Evolutionary conservation across 2,113 vertebrate species (phyloP).

Genomic region (Pomatostomus ruficeps): DNA sequence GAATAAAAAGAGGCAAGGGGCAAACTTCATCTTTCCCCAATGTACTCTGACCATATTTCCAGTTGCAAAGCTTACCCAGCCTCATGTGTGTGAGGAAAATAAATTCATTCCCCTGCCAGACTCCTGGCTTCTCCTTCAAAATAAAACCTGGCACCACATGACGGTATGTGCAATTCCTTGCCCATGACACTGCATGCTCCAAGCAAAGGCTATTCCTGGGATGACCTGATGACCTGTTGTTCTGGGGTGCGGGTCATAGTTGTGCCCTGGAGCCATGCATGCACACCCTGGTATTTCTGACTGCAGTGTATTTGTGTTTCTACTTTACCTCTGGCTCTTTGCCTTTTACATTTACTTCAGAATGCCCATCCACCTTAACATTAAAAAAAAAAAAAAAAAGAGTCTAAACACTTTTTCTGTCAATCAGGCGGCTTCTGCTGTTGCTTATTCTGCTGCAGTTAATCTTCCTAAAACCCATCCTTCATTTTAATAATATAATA

Average conservation of each 20-base stretch:
- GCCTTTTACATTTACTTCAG: constrained; percentile 40
- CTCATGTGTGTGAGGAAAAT: background rate
- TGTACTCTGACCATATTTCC: background rate
- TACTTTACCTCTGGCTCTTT: constrained; percentile 35
- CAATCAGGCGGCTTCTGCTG: background rate
- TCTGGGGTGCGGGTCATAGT: constrained; percentile 8
- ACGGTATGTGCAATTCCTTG: rapidly evolving
- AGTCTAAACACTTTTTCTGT: background rate
- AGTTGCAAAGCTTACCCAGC: background rate
- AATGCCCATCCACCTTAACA: constrained; percentile 4
- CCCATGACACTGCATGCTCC: background rate
- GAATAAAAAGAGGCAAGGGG: background rate
- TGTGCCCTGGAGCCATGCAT: background rate
- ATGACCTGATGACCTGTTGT: constrained; percentile 40
- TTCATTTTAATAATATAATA: background rate
- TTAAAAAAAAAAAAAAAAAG: background rate
- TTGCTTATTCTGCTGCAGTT: background rate
- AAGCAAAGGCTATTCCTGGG: constrained; percentile 27
- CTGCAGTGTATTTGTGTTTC: constrained; percentile 6
- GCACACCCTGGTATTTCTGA: constrained; percentile 23
- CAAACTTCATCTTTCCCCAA: background rate
- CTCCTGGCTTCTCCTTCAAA: background rate
- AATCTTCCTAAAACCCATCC: background rate
- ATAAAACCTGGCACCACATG: background rate
- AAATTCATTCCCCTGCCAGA: background rate